Percentiles rank a stretch among this genome's conserved stretches.
Evolutionary conservation across 1,140 invertebrate species (phyloP).

Genomic region (Drosophila varians): DNA sequence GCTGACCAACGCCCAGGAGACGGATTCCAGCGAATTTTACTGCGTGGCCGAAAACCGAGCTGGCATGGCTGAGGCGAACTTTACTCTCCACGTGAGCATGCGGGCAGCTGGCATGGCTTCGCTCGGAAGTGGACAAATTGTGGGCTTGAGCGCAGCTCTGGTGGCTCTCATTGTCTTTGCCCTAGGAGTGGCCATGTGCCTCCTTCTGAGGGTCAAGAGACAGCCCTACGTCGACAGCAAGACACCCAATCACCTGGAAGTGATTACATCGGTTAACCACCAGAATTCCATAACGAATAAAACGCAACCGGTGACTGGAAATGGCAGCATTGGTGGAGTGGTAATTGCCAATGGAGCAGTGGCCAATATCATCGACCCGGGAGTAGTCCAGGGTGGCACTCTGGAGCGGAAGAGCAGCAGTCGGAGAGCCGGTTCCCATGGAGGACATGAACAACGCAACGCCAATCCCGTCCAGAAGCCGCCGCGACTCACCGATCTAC

Average conservation of each 20-base stretch:
- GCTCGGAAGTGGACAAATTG: constrained; percentile 92
- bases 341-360: constrained; percentile 77
- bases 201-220: constrained; percentile 88
- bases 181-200: constrained; percentile 89
- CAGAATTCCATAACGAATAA: constrained; percentile 84
- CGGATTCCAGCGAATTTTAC: constrained; percentile 94
- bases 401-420: constrained; percentile 73
- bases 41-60: constrained; percentile 96
- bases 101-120: constrained; percentile 90
- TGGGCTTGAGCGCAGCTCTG: constrained; percentile 92
- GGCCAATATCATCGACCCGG: constrained; percentile 65
- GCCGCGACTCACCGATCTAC: constrained; percentile 87
- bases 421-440: neutral
- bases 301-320: constrained; percentile 83
- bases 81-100: constrained; percentile 92
- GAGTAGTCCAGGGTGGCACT: constrained; percentile 23
- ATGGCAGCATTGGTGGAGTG: constrained; percentile 84
- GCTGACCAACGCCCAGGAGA: constrained; percentile 93
- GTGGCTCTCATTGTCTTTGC: constrained; percentile 91
- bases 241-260: constrained; percentile 89
- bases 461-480: constrained; percentile 89
- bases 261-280: constrained; percentile 87
- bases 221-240: constrained; percentile 90
- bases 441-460: constrained; percentile 84
- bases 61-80: constrained; percentile 95